phyloP scores from a whole-genome alignment of 2,888 invertebrate species.

The Drosophila cognata region DNA sequence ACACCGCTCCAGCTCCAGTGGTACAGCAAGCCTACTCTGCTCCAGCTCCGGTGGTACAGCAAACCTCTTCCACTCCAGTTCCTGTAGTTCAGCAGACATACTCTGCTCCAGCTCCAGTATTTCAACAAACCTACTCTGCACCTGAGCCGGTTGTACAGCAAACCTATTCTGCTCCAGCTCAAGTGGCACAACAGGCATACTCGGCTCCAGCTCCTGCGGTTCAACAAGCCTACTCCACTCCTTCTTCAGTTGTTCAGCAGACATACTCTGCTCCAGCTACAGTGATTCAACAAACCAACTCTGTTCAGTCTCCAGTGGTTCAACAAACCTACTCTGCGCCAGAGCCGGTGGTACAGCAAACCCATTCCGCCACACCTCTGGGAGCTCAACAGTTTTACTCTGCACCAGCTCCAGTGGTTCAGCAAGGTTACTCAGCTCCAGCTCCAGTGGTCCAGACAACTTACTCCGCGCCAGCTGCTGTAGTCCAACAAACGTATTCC shows the following conservation, averaged over 20 bases:
- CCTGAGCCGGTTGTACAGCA: background rate
- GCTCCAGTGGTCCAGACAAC: background rate
- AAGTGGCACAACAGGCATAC: background rate
- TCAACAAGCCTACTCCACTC: background rate
- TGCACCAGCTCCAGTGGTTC: background rate
- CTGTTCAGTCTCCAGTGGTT: background rate
- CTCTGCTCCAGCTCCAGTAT: background rate
- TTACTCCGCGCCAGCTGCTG: background rate
- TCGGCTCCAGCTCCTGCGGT: background rate
- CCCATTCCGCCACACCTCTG: background rate
- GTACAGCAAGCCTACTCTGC: background rate
- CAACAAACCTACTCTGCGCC: background rate
- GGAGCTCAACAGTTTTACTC: background rate
- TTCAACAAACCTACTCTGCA: background rate
- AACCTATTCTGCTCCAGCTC: background rate
- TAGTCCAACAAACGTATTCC: background rate
- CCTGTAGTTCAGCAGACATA: background rate
- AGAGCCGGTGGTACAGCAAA: background rate
- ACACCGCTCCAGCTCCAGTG: background rate
- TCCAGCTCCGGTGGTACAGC: background rate
- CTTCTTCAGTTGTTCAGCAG: background rate
- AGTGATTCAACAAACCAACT: background rate
- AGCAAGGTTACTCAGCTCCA: slow-evolving; percentile 33
- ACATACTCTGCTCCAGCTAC: background rate
- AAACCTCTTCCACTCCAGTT: background rate